These are phyloP conservation scores for Leptinotarsa haldemani DNA, from an alignment of 2,888 invertebrate genomes.

Conservation along the genomic window DNA sequence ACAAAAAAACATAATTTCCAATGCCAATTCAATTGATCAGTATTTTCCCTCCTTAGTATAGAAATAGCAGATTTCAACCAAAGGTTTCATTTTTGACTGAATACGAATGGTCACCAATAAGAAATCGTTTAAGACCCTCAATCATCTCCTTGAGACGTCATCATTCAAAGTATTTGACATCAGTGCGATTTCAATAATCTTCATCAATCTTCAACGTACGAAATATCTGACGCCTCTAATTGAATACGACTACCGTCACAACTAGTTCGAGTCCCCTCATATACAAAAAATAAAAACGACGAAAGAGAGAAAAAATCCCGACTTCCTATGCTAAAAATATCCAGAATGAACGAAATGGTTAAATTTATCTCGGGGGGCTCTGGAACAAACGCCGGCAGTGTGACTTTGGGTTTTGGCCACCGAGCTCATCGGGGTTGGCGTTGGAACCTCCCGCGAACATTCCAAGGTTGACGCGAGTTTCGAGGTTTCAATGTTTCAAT, in stretches of 20 bases:
- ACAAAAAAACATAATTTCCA: too few relatives aligned
- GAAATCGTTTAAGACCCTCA: too few relatives aligned
- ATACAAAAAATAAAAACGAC: slow-evolving; percentile 42
- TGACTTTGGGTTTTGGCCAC: slow-evolving; percentile 45
- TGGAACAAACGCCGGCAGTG: slow-evolving; percentile 42
- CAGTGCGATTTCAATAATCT: neutral
- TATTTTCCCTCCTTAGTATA: too few relatives aligned
- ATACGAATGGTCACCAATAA: too few relatives aligned
- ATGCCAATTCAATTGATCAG: too few relatives aligned
- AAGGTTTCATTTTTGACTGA: too few relatives aligned
- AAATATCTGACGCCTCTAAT: slow-evolving; percentile 6
- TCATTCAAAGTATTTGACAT: neutral
- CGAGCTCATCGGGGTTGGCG: slow-evolving; percentile 46
- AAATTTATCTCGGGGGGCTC: slow-evolving; percentile 58
- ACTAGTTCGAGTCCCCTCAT: slow-evolving; percentile 29
- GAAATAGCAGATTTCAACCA: too few relatives aligned
- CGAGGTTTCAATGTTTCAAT: slow-evolving; percentile 19
- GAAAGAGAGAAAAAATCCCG: slow-evolving; percentile 57
- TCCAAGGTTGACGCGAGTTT: slow-evolving; percentile 23
- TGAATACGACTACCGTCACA: slow-evolving; percentile 3
- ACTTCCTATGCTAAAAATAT: slow-evolving; percentile 63
- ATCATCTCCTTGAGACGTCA: neutral
- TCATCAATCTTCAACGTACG: slow-evolving; percentile 4
- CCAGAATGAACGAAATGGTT: slow-evolving; percentile 58
- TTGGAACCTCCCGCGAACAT: slow-evolving; percentile 52